Conservation (phyloP, 2,113 vertebrate genomes). For the Zeus faber region DNA sequence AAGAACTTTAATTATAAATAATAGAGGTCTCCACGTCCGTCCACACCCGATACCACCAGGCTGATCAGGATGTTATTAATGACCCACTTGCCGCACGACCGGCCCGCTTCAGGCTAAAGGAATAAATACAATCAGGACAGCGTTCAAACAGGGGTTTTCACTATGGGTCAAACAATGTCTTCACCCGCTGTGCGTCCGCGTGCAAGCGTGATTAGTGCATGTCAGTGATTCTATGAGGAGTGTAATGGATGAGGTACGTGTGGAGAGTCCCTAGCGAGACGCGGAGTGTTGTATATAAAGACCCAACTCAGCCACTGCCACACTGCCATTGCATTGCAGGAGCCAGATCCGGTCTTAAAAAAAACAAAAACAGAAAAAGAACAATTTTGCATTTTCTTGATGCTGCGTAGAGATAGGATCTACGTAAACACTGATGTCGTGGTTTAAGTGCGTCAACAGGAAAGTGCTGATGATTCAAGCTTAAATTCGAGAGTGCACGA, state of each 20-base stretch:
- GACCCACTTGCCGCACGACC: conserved; percentile 21
- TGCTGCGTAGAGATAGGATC: too few relatives aligned
- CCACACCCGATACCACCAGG: conserved; percentile 48
- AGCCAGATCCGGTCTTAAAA: background rate
- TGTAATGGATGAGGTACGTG: conserved; percentile 67
- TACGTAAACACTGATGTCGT: too few relatives aligned
- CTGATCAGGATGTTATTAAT: conserved; percentile 50
- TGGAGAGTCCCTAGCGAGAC: conserved; percentile 59
- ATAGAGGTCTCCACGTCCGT: conserved; percentile 54
- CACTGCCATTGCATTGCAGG: background rate
- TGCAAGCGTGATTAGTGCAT: conserved; percentile 49
- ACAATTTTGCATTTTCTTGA: too few relatives aligned
- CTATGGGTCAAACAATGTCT: conserved; percentile 8
- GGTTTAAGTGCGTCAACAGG: too few relatives aligned
- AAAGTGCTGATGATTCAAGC: too few relatives aligned
- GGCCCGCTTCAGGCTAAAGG: conserved; percentile 37
- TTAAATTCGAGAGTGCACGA: too few relatives aligned
- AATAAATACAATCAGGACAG: conserved; percentile 16
- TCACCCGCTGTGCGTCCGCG: conserved; percentile 10
- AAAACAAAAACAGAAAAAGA: too few relatives aligned
- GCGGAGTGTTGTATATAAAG: conserved; percentile 61
- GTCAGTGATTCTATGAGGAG: conserved; percentile 50
- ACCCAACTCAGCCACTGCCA: conserved; percentile 21
- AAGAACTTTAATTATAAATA: conserved; percentile 44
- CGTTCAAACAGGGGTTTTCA: background rate